These are phyloP conservation scores for Patella ulyssiponensis DNA, from an alignment of 2,888 invertebrate genomes.

Conservation along the genomic window DNA sequence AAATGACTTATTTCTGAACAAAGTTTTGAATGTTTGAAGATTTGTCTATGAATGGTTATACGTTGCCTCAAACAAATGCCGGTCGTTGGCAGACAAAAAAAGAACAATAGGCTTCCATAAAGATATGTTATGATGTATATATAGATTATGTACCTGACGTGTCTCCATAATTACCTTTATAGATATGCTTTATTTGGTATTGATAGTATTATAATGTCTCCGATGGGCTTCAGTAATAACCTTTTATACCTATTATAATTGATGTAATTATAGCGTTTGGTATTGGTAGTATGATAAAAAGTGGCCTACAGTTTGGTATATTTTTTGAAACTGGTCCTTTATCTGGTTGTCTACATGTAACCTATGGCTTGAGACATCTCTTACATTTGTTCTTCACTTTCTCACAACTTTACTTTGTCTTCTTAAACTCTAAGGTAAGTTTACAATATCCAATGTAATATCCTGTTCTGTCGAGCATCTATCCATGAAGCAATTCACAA, in stretches of 20 bases:
- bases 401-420: slow-evolving; percentile 99
- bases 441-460: neutral
- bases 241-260: no score
- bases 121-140: no score
- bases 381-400: slow-evolving; percentile 97
- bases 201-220: neutral
- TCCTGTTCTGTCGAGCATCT: neutral
- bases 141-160: slow-evolving; percentile 17
- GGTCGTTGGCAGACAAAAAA: no score
- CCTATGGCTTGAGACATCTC: slow-evolving; percentile 91
- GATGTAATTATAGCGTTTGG: slow-evolving; percentile 83
- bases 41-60: no score
- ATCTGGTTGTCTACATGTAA: slow-evolving; percentile 90
- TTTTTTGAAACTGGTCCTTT: slow-evolving; percentile 92
- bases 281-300: slow-evolving; percentile 96
- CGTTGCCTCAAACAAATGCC: no score
- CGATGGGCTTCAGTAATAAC: no score
- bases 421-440: slow-evolving; percentile 96
- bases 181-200: neutral
- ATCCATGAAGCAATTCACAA: neutral
- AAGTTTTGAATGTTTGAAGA: no score
- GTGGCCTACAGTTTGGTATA: slow-evolving; percentile 93
- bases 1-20: no score
- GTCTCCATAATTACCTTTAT: slow-evolving; percentile 10
- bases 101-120: no score